Evolutionary conservation across 2,888 invertebrate species (phyloP).

Genomic region (Chaitophorus viminalis): DNA sequence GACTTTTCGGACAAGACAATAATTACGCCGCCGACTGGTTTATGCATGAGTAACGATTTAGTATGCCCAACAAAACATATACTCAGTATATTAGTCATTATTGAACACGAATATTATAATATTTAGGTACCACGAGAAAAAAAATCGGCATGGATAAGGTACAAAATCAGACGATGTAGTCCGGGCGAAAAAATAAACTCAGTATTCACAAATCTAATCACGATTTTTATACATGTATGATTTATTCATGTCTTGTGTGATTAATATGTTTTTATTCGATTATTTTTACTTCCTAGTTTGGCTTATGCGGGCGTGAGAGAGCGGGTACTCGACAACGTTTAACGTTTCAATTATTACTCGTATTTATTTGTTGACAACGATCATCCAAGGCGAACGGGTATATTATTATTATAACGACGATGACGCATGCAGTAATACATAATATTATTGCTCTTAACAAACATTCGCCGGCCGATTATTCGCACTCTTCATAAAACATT

Average conservation of each 20-base stretch:
- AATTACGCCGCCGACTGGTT: not conserved
- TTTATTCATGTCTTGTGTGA: not conserved
- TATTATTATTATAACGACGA: not conserved
- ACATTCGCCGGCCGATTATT: not conserved
- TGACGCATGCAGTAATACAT: not conserved
- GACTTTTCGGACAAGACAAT: no score
- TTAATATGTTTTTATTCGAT: no score
- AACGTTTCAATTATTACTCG: not conserved
- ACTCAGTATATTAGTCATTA: not conserved
- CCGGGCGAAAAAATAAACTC: not conserved
- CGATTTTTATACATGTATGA: not conserved
- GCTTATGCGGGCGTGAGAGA: no score
- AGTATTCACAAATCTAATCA: not conserved
- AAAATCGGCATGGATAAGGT: no score
- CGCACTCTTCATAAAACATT: not conserved
- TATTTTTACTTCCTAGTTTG: no score
- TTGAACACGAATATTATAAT: not conserved
- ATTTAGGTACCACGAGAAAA: no score
- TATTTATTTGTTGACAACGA: not conserved
- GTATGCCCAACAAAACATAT: not conserved
- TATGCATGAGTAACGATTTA: not conserved
- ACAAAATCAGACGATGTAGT: no score
- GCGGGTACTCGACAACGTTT: no score
- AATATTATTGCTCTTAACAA: not conserved
- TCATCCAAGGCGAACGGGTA: constrained; percentile 25